phyloP scores from a whole-genome alignment of 2,797 vertebrate species.

The Liasis olivaceus region DNA sequence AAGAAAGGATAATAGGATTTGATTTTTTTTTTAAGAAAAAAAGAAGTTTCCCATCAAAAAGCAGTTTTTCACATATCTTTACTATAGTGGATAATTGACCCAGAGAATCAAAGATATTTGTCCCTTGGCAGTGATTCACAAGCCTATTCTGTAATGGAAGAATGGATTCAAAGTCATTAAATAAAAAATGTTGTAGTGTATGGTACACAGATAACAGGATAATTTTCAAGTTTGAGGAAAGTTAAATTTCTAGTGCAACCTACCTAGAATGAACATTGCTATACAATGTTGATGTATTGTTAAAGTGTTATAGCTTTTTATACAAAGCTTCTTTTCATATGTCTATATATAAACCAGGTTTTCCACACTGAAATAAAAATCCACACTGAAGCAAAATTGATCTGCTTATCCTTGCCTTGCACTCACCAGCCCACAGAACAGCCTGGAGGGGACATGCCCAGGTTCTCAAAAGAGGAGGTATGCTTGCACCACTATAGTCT shows the following conservation, averaged over 20 bases:
- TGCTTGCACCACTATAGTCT: neutral
- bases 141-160: conserved; percentile 37
- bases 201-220: conserved; percentile 52
- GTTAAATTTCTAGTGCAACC: conserved; percentile 34
- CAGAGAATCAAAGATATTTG: conserved; percentile 15
- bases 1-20: conserved; percentile 26
- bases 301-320: conserved; percentile 19
- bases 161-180: conserved; percentile 47
- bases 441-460: neutral
- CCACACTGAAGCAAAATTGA: neutral
- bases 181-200: conserved; percentile 29
- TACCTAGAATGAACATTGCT: conserved; percentile 33
- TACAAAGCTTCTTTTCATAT: neutral
- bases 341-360: neutral
- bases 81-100: neutral
- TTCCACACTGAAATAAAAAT: neutral
- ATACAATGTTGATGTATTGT: conserved; percentile 40
- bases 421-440: neutral
- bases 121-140: conserved; percentile 32
- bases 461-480: neutral
- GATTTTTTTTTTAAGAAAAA: neutral
- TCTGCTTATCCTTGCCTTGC: neutral
- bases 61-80: conserved; percentile 10
- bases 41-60: conserved; percentile 42
- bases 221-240: conserved; percentile 50